Evolutionary conservation across 2,888 invertebrate species (phyloP).

Genomic region (Abscondita cerata): DNA sequence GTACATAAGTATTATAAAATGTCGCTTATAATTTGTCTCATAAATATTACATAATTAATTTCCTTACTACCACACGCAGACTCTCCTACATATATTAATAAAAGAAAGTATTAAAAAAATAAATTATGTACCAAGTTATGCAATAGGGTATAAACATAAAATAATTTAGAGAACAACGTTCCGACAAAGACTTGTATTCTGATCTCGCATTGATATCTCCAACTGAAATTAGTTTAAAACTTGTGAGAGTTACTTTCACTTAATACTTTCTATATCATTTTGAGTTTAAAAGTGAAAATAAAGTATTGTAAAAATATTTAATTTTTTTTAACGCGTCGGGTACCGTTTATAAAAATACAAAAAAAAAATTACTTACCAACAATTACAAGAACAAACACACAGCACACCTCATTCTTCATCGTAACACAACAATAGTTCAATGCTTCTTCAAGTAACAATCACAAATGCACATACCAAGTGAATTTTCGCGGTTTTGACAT

Average conservation of each 20-base stretch:
- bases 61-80: slow-evolving; percentile 1
- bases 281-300: neutral
- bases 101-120: slow-evolving; percentile 15
- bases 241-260: slow-evolving; percentile 41
- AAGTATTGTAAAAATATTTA: neutral
- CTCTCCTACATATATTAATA: slow-evolving; percentile 14
- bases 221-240: slow-evolving; percentile 15
- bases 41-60: slow-evolving; percentile 1
- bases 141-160: too few relatives aligned
- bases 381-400: slow-evolving; percentile 41
- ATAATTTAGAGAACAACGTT: too few relatives aligned
- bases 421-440: slow-evolving; percentile 34
- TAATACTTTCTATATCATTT: slow-evolving; percentile 36
- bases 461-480: slow-evolving; percentile 41
- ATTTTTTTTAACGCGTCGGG: too few relatives aligned
- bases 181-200: too few relatives aligned
- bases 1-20: neutral
- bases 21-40: neutral
- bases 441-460: slow-evolving; percentile 37
- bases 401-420: slow-evolving; percentile 45
- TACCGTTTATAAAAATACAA: too few relatives aligned
- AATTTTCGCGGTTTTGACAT: slow-evolving; percentile 47
- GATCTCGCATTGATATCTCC: slow-evolving; percentile 15
- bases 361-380: slow-evolving; percentile 40
- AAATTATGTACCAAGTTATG: too few relatives aligned